Evolutionary conservation across 2,797 vertebrate genomes (phyloP).

Genomic region (Hemibagrus guttatus): DNA sequence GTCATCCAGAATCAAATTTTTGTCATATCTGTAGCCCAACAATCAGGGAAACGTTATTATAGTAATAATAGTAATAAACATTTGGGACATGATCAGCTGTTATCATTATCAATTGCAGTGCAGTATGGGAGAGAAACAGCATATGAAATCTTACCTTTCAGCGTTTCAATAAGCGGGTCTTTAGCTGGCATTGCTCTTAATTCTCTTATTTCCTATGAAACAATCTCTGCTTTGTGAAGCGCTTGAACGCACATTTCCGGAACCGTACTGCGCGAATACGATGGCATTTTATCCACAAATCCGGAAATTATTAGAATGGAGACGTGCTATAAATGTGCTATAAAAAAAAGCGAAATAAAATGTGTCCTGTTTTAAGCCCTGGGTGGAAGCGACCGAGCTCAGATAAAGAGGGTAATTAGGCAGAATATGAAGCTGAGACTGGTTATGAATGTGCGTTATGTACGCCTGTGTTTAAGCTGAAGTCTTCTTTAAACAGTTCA

Average conservation of each 20-base stretch:
- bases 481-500: neutral
- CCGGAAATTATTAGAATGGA: neutral
- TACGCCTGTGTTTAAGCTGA: neutral
- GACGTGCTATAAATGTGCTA: neutral
- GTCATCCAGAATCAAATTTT: neutral
- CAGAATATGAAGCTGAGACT: neutral
- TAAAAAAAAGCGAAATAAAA: neutral
- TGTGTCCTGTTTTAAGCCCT: neutral
- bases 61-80: neutral
- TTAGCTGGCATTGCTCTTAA: conserved; percentile 52
- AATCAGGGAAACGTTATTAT: neutral
- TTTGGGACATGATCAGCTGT: neutral
- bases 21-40: no score
- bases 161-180: conserved; percentile 53
- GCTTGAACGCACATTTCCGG: neutral
- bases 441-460: conserved; percentile 5
- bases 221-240: neutral
- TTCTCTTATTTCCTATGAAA: neutral
- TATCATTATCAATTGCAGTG: neutral
- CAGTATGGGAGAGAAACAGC: neutral
- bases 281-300: neutral
- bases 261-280: neutral
- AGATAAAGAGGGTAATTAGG: neutral
- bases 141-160: conserved; percentile 48
- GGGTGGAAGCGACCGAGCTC: neutral